These are phyloP conservation scores for Premnoplex brunnescens DNA, from an alignment of 2,797 vertebrate species.

Conservation along the genomic window DNA sequence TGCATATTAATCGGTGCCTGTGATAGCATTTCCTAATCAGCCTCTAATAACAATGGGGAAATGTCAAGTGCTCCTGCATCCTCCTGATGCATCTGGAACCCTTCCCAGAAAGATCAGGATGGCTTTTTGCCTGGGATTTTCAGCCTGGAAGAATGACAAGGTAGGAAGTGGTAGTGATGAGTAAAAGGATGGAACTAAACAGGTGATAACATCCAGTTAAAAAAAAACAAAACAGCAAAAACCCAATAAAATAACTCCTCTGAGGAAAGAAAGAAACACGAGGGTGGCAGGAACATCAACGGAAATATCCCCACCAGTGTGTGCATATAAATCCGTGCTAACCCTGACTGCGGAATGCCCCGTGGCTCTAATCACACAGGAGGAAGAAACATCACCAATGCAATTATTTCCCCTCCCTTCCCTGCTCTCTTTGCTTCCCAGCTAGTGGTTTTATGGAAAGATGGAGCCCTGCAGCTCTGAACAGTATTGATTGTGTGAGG, in stretches of 20 bases:
- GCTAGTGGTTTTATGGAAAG: not conserved
- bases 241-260: not conserved
- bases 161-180: not conserved
- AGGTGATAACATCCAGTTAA: slow-evolving; percentile 29
- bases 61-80: slow-evolving; percentile 60
- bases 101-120: slow-evolving; percentile 42
- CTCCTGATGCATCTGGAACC: slow-evolving; percentile 15
- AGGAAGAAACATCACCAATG: not conserved
- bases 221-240: not conserved
- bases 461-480: not conserved
- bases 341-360: not conserved
- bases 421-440: not conserved
- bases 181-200: slow-evolving; percentile 14
- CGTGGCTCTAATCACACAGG: slow-evolving; percentile 11
- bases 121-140: slow-evolving; percentile 13
- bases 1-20: not conserved
- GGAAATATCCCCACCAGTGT: not conserved
- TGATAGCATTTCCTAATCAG: not conserved
- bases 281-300: not conserved
- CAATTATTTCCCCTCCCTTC: not conserved
- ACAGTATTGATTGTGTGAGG: not conserved
- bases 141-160: slow-evolving; percentile 34
- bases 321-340: not conserved
- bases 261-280: slow-evolving; percentile 5
- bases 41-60: slow-evolving; percentile 37